phyloP scores from a whole-genome alignment of 2,888 invertebrate species.

The Polydrusus tereticollis region DNA sequence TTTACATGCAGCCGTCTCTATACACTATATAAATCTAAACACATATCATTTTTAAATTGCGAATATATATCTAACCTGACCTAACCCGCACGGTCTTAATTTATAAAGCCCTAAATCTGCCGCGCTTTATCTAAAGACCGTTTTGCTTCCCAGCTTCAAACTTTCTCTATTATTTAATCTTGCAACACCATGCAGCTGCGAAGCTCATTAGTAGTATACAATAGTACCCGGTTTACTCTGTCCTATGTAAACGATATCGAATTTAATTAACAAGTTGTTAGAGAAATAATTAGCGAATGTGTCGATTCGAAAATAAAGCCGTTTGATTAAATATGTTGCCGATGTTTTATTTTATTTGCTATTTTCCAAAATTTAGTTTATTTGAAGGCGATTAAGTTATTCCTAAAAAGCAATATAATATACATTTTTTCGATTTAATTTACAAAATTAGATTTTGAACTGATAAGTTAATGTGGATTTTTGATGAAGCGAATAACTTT shows the following conservation, averaged over 20 bases:
- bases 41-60: not conserved
- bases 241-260: constrained; percentile 12
- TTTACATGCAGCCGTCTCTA: no score
- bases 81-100: not conserved
- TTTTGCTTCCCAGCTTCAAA: constrained; percentile 4
- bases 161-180: constrained; percentile 17
- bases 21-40: no score
- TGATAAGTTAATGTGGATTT: no score
- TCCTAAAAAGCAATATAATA: no score
- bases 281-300: not conserved
- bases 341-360: not conserved
- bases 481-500: no score
- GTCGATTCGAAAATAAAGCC: not conserved
- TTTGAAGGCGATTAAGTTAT: no score
- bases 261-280: not conserved
- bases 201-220: constrained; percentile 20
- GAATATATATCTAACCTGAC: not conserved
- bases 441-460: no score
- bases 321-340: not conserved
- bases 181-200: constrained; percentile 4
- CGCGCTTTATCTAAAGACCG: not conserved
- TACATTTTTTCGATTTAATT: no score
- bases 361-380: no score
- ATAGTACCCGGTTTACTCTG: not conserved
- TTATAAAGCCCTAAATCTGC: not conserved